These are phyloP conservation scores for Sterrhoptilus dennistouni DNA, from an alignment of 2,113 vertebrate species.

Conservation along the genomic window DNA sequence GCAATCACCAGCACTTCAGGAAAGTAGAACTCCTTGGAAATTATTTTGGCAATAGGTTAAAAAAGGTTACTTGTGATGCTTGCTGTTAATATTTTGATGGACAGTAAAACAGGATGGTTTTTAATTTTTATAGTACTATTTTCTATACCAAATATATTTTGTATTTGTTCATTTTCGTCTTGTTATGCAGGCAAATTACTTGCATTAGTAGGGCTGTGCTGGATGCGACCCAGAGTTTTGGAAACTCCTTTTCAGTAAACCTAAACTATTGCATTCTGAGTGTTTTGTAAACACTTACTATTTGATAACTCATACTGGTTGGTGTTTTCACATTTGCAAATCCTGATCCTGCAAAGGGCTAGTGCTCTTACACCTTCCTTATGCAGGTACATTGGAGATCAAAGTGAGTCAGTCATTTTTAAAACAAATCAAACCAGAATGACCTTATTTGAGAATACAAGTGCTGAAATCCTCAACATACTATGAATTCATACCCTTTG, in stretches of 20 bases:
- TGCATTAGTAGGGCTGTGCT: not conserved
- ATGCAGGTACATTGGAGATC: not conserved
- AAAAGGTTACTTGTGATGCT: constrained; percentile 52
- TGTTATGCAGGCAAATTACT: not conserved
- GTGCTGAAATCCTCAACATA: not conserved
- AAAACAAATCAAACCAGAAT: not conserved
- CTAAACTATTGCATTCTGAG: not conserved
- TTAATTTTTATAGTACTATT: constrained; percentile 74
- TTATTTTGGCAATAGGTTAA: constrained; percentile 52
- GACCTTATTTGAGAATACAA: not conserved
- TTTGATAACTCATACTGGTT: not conserved
- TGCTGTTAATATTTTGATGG: constrained; percentile 69
- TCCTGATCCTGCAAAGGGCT: not conserved
- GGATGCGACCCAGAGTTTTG: constrained; percentile 15
- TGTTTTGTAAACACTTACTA: not conserved
- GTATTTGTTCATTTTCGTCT: constrained; percentile 50
- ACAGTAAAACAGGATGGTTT: constrained; percentile 71
- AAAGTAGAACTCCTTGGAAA: constrained; percentile 25
- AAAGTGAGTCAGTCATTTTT: not conserved
- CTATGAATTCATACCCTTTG: not conserved
- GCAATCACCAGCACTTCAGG: constrained; percentile 74
- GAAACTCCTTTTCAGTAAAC: constrained; percentile 22
- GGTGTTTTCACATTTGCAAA: not conserved
- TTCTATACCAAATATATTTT: constrained; percentile 72
- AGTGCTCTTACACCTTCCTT: not conserved